A percentile compares a stretch with the other conserved stretches of the same genome.
Conservation (phyloP, 53 echinoderm and acorn worm species). For the Apostichopus leukothele region DNA sequence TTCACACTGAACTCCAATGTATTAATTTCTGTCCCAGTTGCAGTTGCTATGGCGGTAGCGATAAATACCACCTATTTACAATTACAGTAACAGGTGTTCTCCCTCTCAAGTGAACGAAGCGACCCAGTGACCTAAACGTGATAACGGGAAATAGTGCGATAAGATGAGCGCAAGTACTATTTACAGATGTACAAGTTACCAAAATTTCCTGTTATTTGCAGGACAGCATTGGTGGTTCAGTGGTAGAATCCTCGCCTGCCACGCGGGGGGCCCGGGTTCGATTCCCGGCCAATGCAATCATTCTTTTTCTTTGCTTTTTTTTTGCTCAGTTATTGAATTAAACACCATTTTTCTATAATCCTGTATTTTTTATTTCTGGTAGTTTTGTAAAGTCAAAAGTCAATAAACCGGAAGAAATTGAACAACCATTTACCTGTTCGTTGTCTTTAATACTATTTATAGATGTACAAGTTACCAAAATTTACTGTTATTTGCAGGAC, state of each 20-base stretch:
- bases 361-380: no score
- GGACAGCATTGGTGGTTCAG: conserved; percentile 44
- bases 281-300: conserved; percentile 43
- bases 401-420: no score
- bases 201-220: not conserved
- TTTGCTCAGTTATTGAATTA: no score
- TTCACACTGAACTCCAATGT: not conserved
- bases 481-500: not conserved
- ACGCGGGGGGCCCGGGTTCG: conserved; percentile 50
- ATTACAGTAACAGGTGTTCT: conserved; percentile 7
- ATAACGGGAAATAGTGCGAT: not conserved
- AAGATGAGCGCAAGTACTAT: not conserved
- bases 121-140: not conserved
- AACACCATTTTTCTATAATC: no score
- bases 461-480: not conserved
- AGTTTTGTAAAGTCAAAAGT: no score
- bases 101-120: not conserved
- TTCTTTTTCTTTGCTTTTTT: not conserved
- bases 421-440: no score
- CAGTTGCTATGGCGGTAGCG: not conserved
- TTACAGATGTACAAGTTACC: not conserved
- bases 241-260: conserved; percentile 51
- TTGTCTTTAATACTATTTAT: not conserved
- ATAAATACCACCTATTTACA: not conserved
- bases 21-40: conserved; percentile 6